Base-by-base conservation (phyloP, 2,113 vertebrate species). In the Platycercus adscitus region DNA sequence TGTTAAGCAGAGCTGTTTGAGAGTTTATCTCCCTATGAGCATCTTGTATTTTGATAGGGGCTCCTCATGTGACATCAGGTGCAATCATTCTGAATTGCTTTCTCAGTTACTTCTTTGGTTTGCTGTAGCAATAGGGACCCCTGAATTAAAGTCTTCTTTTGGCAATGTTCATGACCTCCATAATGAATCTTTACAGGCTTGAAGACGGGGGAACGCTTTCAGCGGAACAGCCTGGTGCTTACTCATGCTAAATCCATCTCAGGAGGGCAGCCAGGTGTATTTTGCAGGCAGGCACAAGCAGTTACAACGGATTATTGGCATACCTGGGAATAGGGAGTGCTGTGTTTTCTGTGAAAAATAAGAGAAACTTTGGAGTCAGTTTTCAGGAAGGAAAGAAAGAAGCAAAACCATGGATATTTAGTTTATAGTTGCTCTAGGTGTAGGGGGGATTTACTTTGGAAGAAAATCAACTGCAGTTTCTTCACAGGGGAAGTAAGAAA, bases 351-450 rank as follows among this genome's bases (percentile, higher is more conserved):
- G 0, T 71, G 64, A 93, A 89, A 88, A 92, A 72, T 49, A 71
- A 64, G 33, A 91, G 56, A 91, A 86, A 83, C 2, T 1, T 19
- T 46, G 28, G 64, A 78, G 50, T 68, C 65, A 28, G 55, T 58
- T 93, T 95, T 63, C 1, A 10, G 72, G 86, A 91, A 78, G 86
- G 82, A 88, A 90, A 89, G 66, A 77, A 76, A 68, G 64, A 58
- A 47, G 39, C 39, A 89, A 89, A 81, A 87, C 50, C 17, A 2
- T 20, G 77, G 58, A 17, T 86, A 66, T 84, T 81, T 92, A 68
- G 55, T 73, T 91, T 84, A 75, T 84, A 37, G 46, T 13, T 89
- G 37, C 52, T 47, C 5, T 81, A n/a, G 19, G 15, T 76, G 31
- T 60, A 31, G 47, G 52, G 15, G 26, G 35, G 15, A 13, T 86